Evolutionary conservation across 2,888 invertebrate species (phyloP).

Genomic region (Acronicta leporina): DNA sequence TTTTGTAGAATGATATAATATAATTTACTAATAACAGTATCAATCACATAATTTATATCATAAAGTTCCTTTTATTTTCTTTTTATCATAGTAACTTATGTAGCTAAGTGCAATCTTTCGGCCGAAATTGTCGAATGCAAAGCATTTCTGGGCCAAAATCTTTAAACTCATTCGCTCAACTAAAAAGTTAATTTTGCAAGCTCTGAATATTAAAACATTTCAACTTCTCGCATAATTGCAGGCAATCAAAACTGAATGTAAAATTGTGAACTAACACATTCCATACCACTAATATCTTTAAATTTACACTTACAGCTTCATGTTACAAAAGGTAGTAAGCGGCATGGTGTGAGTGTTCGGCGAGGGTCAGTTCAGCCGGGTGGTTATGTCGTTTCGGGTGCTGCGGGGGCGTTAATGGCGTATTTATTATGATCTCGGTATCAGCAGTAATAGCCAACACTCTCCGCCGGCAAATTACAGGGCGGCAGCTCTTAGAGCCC

Average conservation of each 20-base stretch:
- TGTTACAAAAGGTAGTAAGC: constrained; percentile 45
- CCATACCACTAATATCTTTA: constrained; percentile 68
- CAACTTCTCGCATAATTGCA: constrained; percentile 48
- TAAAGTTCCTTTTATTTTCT: too few species aligned
- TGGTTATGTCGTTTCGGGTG: constrained; percentile 86
- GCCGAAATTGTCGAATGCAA: neutral
- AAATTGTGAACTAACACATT: constrained; percentile 57
- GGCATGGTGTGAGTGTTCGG: constrained; percentile 28
- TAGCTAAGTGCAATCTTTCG: neutral
- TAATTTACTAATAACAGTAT: neutral
- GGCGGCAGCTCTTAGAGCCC: constrained; percentile 83
- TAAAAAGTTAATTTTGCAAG: constrained; percentile 11
- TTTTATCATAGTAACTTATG: too few species aligned
- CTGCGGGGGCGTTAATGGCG: constrained; percentile 88
- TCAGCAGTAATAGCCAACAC: constrained; percentile 89
- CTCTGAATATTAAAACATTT: constrained; percentile 44
- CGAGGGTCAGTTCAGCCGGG: constrained; percentile 55
- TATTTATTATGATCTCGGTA: constrained; percentile 89
- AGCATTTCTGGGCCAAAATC: too few species aligned
- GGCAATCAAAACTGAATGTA: constrained; percentile 51
- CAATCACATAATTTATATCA: too few species aligned
- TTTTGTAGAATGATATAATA: neutral
- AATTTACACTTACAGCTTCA: constrained; percentile 66
- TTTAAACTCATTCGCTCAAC: neutral
- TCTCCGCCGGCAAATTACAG: constrained; percentile 89